Base-by-base conservation (phyloP, 2,113 vertebrate species). In the Pristiophorus japonicus region DNA sequence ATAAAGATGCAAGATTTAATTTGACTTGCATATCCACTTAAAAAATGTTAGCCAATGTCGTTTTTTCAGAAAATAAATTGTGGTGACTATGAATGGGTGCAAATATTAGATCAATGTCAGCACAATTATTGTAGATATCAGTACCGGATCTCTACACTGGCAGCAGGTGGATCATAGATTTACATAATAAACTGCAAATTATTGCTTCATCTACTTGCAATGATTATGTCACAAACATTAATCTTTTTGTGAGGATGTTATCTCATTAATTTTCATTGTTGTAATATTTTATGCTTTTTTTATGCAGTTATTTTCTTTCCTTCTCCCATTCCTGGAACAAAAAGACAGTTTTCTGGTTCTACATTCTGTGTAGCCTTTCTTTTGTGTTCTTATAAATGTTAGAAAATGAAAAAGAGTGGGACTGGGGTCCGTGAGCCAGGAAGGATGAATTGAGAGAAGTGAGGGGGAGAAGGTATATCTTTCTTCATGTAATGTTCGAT, bases 171-270 rank as follows among this genome's bases (percentile, higher is more conserved):
- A 94, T 67, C n/a, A 67, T 45, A 67, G 24, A 45, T 94, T 94
- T 47, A 45, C n/a, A 45, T 94, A 66, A 94, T 30, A 27, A 62
- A 62, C n/a, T 59, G 51, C 24, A 90, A 34, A 51, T 59, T 90
- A 90, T 55, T 62, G 87, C 87, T 90, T 90, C 47, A 90, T 91
- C 27, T 20, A 30, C 11, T 91, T 63, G 24, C 55, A 62, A 91
- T 63, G 59, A 63, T 91, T 91, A 91, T 62, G 88, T 59, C 47
- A 91, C 55, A 91, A 91, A 63, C 34, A 91, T 91, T n/a, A 91
- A 63, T 91, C 88, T 45, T 63, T 59, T 63, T 62, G 30, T 14
- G 55, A 91, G 34, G 8, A 38, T 30, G 11, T 55, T 10, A 34
- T 67, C 22, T 67, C 63, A 27, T 94, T 45, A 65, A 27, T 24